Base-by-base conservation (phyloP, 2,888 invertebrate genomes). In the Cotesia congregata region DNA sequence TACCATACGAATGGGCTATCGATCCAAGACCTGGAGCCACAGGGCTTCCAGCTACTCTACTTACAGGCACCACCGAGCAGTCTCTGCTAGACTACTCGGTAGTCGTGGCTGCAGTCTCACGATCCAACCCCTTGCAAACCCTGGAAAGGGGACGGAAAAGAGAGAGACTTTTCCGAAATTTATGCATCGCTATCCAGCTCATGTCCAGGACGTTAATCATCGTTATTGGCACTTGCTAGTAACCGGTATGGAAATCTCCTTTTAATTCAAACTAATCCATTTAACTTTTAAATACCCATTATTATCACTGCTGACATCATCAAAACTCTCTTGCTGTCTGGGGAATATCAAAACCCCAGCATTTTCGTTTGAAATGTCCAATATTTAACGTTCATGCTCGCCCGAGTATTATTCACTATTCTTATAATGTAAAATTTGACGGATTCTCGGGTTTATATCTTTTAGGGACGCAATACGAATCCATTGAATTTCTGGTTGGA, bases 1-100 rank as follows among this genome's bases (percentile, higher is more conserved):
- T 89, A 88, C 87, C 89, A 89, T 89, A 89, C 87, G 89, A 89
- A 89, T 89, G 87, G 88, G 80, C 86, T 86, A 88, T 88, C 88
- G 88, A 88, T 88, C 85, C 85, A 82, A 84, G 85, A 83, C 83
- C 85, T 83, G 82, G 80, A 82, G 77, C 79, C 68, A 73, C 69
- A 75, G 67, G 67, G 76, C 76, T 69, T 70, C 75, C 77, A 68
- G n/a, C 74, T 62, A 17, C 77, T 72, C 50, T 50, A 50, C 50
- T 50, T 12, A 50, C 12, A 50, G 9, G 20, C 20, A 20, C 20
- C 20, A 20, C 72, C 59, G 62, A 77, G 78, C 78, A 15, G 77
- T 79, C 76, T 77, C 76, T 79, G 79, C 78, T 50, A 50, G 50
- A 50, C 50, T 50, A 50, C 50, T 50, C 50, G 50, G 50, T 50